These are phyloP conservation scores for Actenoides lindsayi DNA, from an alignment of 2,113 vertebrate genomes.

Conservation along the genomic window DNA sequence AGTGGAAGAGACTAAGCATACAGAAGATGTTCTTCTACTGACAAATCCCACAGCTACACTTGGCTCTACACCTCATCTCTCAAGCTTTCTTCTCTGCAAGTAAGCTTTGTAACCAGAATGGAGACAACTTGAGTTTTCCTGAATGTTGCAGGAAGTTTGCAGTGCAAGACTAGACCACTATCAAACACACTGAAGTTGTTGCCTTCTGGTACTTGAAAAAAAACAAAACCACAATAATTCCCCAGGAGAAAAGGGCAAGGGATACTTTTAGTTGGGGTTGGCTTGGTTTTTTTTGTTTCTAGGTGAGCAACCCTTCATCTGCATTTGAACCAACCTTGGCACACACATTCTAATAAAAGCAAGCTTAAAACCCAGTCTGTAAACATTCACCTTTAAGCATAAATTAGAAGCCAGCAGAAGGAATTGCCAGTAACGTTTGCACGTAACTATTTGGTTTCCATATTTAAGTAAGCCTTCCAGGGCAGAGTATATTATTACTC, in stretches of 20 bases:
- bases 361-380: background rate
- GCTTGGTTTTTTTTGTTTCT: background rate
- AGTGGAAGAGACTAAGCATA: background rate
- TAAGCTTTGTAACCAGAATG: background rate
- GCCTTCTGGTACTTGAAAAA: background rate
- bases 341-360: background rate
- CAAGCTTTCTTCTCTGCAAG: background rate
- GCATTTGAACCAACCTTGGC: background rate
- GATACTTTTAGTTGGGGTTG: accelerated
- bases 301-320: background rate
- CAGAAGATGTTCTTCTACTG: accelerated
- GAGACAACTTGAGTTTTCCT: accelerated
- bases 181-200: background rate
- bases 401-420: background rate
- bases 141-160: background rate
- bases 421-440: background rate
- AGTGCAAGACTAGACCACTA: background rate
- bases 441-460: background rate
- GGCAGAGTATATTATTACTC: background rate
- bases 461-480: background rate
- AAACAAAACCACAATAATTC: background rate
- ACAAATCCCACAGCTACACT: background rate
- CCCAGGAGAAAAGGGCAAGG: background rate
- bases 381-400: background rate
- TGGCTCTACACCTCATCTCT: accelerated